Evolutionary conservation across 2,888 invertebrate genomes (phyloP), one percentile per base, ranked within the genome.

Genomic region (Emmelina monodactyla): DNA sequence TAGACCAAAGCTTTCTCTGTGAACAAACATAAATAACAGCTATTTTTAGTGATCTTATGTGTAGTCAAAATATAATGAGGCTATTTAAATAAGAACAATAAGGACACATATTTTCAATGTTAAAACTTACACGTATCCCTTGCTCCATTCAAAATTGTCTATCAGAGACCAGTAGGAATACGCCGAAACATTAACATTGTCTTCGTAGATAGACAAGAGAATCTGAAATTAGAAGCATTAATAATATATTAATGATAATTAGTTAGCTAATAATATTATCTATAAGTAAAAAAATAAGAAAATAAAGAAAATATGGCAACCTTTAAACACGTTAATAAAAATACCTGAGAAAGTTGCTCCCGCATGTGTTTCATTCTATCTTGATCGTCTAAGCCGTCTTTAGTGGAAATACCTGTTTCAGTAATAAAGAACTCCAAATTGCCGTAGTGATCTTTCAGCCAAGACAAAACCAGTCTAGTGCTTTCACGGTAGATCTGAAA

Each of bases 61-160:
- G n/a, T n/a, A n/a, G n/a, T n/a, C n/a, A n/a, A n/a, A n/a, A n/a
- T n/a, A n/a, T n/a, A n/a, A n/a, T n/a, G n/a, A n/a, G n/a, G n/a
- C n/a, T n/a, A n/a, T n/a, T n/a, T n/a, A n/a, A n/a, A n/a, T n/a
- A n/a, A n/a, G n/a, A n/a, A n/a, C n/a, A n/a, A n/a, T n/a, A n/a
- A n/a, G n/a, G n/a, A n/a, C n/a, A n/a, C n/a, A n/a, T n/a, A n/a
- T n/a, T n/a, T n/a, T n/a, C n/a, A n/a, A n/a, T n/a, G n/a, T n/a
- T n/a, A n/a, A n/a, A n/a, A 25, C n/a, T 25, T 63, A 84, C 78
- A 81, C 76, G 63, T 84, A 88, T 35, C 89, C 88, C 38, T 71
- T 65, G 30, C 65, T 63, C 89, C 89, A 88, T 62, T 90, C 89
- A 59, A 85, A 87, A 52, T 87, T 88, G 53, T 91, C 90, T 80